Base-by-base conservation (phyloP, 2,888 invertebrate genomes). In the Ischnus inquisitorius region DNA sequence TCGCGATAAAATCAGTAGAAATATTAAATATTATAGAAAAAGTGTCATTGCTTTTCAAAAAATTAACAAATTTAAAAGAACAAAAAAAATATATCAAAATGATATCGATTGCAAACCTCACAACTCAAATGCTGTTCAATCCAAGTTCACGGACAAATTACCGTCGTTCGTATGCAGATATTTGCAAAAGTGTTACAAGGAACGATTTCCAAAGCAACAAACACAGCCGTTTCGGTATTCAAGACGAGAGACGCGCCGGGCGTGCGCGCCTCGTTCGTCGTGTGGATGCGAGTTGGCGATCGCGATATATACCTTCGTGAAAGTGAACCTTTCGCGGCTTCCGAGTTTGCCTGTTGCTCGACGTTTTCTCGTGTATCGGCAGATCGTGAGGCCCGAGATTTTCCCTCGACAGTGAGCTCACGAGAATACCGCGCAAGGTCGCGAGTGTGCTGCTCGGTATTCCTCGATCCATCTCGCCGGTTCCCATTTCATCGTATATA, bases 331-430 rank as follows among this genome's bases (percentile, higher is more conserved):
- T 93, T 82, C 93, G 89, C 39, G 83, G 77, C 69, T 88, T 83
- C 46, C 91, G 90, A 77, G 62, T 34, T 69, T 65, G 79, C 51
- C 84, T 65, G 41, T 74, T 77, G 83, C 90, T 89, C 71, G 87
- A 83, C n/a, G 83, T 87, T 72, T 89, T 88, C 84, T 92, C 92
- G 77, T 90, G 92, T 78, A 92, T 79, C 67, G 92, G 90, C 69
- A 94, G 90, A 89, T 95, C 95, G 89, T 94, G 93, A 54, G 94
- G 93, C 8, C 94, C 94, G 79, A 95, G 94, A 91, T 95, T 95
- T 92, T 95, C 95, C 84, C 94, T 93, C 43, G 95, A 95, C 88
- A 95, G 89, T 54, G 95, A 95, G 83, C 94, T 94, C 87, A 95
- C 94, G 77, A 95, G 93, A 88, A 95, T 95, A 76, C 95, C 95